phyloP scores from a whole-genome alignment of 2,888 invertebrate species.

The Agonopterix arenella region DNA sequence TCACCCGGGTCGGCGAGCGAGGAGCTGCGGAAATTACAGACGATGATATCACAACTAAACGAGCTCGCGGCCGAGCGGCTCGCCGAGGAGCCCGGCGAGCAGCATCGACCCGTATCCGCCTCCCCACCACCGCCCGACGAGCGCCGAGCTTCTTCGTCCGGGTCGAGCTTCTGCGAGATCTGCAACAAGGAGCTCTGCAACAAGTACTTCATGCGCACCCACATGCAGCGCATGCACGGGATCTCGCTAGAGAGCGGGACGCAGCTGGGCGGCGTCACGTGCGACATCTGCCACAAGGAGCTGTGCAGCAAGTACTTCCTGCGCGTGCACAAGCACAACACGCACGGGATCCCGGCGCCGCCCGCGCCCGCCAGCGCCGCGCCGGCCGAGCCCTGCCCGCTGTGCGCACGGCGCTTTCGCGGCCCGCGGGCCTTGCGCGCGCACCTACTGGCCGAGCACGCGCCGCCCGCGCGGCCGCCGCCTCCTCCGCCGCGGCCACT shows the following conservation, averaged over 20 bases:
- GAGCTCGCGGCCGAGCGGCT: conserved; percentile 81
- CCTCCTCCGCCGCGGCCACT: conserved; percentile 69
- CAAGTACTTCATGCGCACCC: conserved; percentile 99
- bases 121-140: conserved; percentile 54
- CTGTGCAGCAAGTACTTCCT: conserved; percentile 98
- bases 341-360: conserved; percentile 96
- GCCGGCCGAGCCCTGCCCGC: conserved; percentile 80
- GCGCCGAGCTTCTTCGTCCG: conserved; percentile 73
- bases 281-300: conserved; percentile 98
- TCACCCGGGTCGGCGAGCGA: conserved; percentile 84
- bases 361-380: conserved; percentile 76
- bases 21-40: conserved; percentile 91
- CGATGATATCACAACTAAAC: conserved; percentile 93
- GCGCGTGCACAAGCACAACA: conserved; percentile 97
- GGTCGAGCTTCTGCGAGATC: conserved; percentile 96
- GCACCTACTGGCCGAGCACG: conserved; percentile 91
- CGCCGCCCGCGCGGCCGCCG: conserved; percentile 72
- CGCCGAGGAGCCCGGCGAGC: conserved; percentile 49
- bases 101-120: conserved; percentile 36
- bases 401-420: conserved; percentile 91
- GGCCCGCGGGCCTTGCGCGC: conserved; percentile 93
- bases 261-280: conserved; percentile 94
- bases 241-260: conserved; percentile 95
- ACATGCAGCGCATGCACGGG: conserved; percentile 99
- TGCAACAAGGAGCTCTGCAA: conserved; percentile 99